Percentiles rank a stretch among this genome's conserved stretches.
These are phyloP conservation scores for Emydocephalus ijimae DNA, from an alignment of 2,113 vertebrate species.

Conservation along the genomic window DNA sequence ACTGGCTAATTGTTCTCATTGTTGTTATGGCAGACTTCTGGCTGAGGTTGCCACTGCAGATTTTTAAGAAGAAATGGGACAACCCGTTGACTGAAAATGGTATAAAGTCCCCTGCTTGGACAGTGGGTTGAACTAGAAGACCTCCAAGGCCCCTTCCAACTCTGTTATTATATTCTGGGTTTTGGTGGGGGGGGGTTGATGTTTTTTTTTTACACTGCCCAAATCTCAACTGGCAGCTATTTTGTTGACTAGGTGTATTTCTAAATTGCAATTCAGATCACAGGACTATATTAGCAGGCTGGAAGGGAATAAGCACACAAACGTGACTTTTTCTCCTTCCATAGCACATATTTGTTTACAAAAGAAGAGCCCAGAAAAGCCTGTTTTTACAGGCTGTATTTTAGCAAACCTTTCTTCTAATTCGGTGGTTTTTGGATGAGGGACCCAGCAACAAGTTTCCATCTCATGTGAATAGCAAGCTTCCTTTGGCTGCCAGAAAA, in stretches of 20 bases:
- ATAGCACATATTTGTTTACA: conserved; percentile 44
- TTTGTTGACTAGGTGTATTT: conserved; percentile 58
- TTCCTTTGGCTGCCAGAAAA: background rate
- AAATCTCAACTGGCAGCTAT: conserved; percentile 54
- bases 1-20: too few species aligned
- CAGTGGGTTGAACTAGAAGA: background rate
- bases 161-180: background rate
- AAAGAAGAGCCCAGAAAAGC: conserved; percentile 35
- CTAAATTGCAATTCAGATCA: conserved; percentile 57
- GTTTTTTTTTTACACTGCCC: conserved; percentile 41
- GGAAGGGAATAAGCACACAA: conserved; percentile 51
- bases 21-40: too few species aligned
- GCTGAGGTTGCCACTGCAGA: background rate
- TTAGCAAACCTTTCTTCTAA: background rate
- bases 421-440: background rate
- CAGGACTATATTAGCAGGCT: conserved; percentile 53
- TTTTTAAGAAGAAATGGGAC: background rate
- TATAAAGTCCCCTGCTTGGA: background rate
- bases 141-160: background rate
- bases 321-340: conserved; percentile 37
- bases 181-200: too few species aligned
- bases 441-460: background rate
- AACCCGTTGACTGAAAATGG: background rate
- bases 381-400: conserved; percentile 18
- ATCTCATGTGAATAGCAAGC: rapidly evolving